A percentile compares a stretch with the other conserved stretches of the same genome.
These are phyloP conservation scores for Bursaphelenchus okinawaensis DNA, from an alignment of 2,888 invertebrate species.

Conservation along the genomic window DNA sequence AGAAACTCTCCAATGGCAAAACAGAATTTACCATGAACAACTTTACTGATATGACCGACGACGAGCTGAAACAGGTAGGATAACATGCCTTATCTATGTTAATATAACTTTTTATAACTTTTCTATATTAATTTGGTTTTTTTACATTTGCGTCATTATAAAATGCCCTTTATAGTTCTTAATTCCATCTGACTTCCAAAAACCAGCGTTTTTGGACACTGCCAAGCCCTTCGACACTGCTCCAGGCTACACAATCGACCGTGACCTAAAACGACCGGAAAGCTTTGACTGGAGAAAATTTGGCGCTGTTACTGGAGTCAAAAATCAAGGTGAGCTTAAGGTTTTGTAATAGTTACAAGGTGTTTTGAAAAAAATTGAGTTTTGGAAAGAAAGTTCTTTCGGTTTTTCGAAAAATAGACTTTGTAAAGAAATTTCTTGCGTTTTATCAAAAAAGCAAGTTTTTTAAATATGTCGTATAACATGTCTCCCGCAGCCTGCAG, in stretches of 20 bases:
- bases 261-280: constrained; percentile 14
- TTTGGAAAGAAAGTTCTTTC: too few species aligned
- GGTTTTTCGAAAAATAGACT: too few species aligned
- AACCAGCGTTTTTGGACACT: not conserved
- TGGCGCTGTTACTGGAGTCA: constrained; percentile 37
- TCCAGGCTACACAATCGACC: not conserved
- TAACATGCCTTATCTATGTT: not conserved
- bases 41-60: not conserved
- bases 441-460: too few species aligned
- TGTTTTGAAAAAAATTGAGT: too few species aligned
- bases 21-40: not conserved
- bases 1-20: not conserved
- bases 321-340: constrained; percentile 44
- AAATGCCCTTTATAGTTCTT: too few species aligned
- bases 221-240: constrained; percentile 10
- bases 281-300: constrained; percentile 35
- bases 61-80: not conserved
- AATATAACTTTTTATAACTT: not conserved
- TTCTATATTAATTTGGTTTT: too few species aligned
- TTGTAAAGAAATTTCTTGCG: too few species aligned
- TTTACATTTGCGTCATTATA: too few species aligned
- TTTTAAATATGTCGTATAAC: too few species aligned
- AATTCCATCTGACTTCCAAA: not conserved
- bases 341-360: too few species aligned
- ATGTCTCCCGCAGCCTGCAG: too few species aligned